Base-by-base conservation (phyloP, 35 echinoderm and acorn worm genomes). In the Heliocidaris tuberculata region DNA sequence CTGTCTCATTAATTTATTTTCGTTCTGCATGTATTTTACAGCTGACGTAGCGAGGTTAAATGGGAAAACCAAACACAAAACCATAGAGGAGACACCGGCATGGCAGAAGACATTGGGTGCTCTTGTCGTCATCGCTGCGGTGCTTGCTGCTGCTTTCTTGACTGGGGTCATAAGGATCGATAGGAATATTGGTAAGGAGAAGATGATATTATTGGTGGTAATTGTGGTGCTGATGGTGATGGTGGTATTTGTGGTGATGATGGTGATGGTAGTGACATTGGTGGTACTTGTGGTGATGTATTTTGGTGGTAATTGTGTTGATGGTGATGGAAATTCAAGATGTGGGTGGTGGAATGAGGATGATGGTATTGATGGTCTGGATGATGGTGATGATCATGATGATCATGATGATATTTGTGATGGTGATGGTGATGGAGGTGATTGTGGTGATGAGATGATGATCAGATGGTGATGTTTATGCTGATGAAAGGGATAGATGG, bases 81-180 rank as follows among this genome's bases (percentile, higher is more conserved):
- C 91, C 2, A 59, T 48, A 11, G 48, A 49, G 4, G 91, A 49
- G 47, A 59, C 50, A 17, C 48, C 91, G 8, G 29, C 15, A 30
- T 93, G 91, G 91, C 91, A 93, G 91, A 93, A 93, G 47, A 59
- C 50, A 7, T n/a, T 93, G 47, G 91, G 91, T 49, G 91, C 50
- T 32, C 48, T 93, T 59, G 47, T 93, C 48, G 27, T 93, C 50
- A 59, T 93, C 29, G 50, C 48, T 30, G 91, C 48, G 10, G 91
- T 93, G 47, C 10, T 93, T 59, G 91, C 91, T 30, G 91, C 48
- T 17, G 91, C 91, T 24, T 59, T 50, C 48, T 4, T 59, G 49
- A 93, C 50, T 13, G 91, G 91, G 11, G 91, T 93, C 48, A 59
- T 93, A 32, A 59, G 48, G n/a, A 93, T 93, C 9, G 91, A 93